A percentile compares a stretch with the other conserved stretches of the same genome.
phyloP scores from a whole-genome alignment of 2,113 vertebrate species.

The Crocuta crocuta region DNA sequence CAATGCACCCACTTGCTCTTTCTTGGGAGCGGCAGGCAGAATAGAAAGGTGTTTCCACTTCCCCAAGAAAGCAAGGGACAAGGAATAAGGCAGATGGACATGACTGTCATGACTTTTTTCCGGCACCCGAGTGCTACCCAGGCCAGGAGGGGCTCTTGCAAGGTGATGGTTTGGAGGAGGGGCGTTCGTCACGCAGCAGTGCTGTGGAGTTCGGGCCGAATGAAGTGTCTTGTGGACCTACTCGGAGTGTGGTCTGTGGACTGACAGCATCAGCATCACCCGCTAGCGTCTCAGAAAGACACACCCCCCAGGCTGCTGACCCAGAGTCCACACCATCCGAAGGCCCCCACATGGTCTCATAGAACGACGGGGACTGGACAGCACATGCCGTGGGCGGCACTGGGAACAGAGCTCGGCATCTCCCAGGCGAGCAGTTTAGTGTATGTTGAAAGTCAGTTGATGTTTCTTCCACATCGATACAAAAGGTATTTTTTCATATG shows the following conservation, averaged over 20 bases:
- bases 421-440: fast-evolving
- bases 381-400: neutral
- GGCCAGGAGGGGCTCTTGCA: fast-evolving
- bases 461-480: neutral
- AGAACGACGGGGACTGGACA: fast-evolving
- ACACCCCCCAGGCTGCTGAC: neutral
- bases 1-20: neutral
- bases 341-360: fast-evolving
- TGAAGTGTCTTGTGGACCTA: too few relatives aligned
- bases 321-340: fast-evolving
- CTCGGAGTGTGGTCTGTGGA: neutral
- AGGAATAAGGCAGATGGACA: neutral
- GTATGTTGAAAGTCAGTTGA: neutral
- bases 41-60: neutral
- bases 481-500: neutral
- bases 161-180: fast-evolving
- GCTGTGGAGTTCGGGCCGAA: neutral
- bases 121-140: neutral
- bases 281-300: fast-evolving
- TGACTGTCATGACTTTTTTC: fast-evolving
- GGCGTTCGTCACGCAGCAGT: fast-evolving
- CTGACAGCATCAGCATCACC: fast-evolving
- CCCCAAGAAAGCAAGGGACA: neutral
- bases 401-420: neutral
- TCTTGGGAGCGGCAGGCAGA: too few relatives aligned